Evolutionary conservation across 2,113 vertebrate genomes (phyloP).

Genomic region (Scomber japonicus): DNA sequence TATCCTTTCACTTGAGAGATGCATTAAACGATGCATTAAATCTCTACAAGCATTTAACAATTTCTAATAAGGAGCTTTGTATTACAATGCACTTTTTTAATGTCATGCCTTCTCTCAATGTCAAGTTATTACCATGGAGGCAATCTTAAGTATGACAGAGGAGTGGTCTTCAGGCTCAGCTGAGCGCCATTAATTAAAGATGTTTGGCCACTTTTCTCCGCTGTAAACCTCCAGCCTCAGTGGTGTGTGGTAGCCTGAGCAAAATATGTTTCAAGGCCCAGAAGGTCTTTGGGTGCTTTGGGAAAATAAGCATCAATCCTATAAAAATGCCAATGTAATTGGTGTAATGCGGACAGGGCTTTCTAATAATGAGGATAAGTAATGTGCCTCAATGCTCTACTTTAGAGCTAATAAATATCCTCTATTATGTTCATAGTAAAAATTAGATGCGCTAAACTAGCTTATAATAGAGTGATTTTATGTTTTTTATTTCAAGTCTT

Average conservation of each 20-base stretch:
- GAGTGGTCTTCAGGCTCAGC: neutral
- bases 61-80: conserved; percentile 42
- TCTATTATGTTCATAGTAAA: conserved; percentile 5
- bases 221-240: neutral
- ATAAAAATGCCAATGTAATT: conserved; percentile 36
- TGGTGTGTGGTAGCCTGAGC: neutral
- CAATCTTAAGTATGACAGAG: neutral
- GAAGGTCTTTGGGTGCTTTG: conserved; percentile 18
- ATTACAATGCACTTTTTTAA: conserved; percentile 17
- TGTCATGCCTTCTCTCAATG: conserved; percentile 12
- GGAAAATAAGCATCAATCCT: conserved; percentile 31
- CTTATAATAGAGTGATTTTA: neutral
- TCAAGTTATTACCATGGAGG: conserved; percentile 6
- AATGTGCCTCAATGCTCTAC: conserved; percentile 13
- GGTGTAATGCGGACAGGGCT: conserved; percentile 20
- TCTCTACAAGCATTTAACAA: conserved; percentile 46
- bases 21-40: conserved; percentile 50
- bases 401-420: conserved; percentile 26
- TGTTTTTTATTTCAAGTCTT: neutral
- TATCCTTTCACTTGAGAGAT: conserved; percentile 44
- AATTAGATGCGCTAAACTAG: neutral
- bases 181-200: conserved; percentile 13
- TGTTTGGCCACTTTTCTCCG: conserved; percentile 12
- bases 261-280: neutral
- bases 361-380: conserved; percentile 21